Evolutionary conservation across 2,888 invertebrate species (phyloP).

Genomic region (Aricia artaxerxes): DNA sequence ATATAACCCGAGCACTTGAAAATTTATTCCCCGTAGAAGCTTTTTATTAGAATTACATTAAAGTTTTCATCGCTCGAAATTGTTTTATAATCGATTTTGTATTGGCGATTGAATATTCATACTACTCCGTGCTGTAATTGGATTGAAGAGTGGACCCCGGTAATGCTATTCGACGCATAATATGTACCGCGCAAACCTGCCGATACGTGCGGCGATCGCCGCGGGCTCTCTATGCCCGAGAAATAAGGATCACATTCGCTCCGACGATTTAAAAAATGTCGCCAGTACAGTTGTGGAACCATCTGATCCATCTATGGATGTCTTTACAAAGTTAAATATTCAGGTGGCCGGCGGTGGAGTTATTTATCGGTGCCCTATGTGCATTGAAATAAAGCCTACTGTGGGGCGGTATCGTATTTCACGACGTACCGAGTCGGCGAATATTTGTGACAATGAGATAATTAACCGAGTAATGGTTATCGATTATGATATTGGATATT

Average conservation of each 20-base stretch:
- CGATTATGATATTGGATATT: constrained; percentile 24
- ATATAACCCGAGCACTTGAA: background rate
- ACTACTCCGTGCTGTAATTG: constrained; percentile 66
- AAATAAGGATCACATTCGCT: constrained; percentile 32
- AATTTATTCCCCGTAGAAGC: constrained; percentile 28
- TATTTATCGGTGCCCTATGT: constrained; percentile 13
- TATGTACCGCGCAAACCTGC: constrained; percentile 43
- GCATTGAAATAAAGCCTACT: background rate
- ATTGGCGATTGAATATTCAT: constrained; percentile 69
- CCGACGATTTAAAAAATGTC: background rate
- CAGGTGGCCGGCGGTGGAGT: constrained; percentile 19
- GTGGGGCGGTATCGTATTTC: background rate
- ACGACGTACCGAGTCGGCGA: background rate
- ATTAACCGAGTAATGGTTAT: constrained; percentile 27
- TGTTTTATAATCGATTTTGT: constrained; percentile 62
- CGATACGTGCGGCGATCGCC: constrained; percentile 6
- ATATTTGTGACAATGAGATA: constrained; percentile 13
- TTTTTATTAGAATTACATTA: constrained; percentile 34
- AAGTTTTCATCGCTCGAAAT: constrained; percentile 47
- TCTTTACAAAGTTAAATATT: constrained; percentile 38
- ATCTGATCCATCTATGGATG: constrained; percentile 38
- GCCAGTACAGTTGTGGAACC: constrained; percentile 29
- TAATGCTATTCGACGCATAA: constrained; percentile 50
- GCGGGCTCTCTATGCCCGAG: constrained; percentile 6
- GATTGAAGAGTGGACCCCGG: constrained; percentile 56